Evolutionary conservation across 2,888 invertebrate genomes (phyloP).

Genomic region (Orgyia antiqua): DNA sequence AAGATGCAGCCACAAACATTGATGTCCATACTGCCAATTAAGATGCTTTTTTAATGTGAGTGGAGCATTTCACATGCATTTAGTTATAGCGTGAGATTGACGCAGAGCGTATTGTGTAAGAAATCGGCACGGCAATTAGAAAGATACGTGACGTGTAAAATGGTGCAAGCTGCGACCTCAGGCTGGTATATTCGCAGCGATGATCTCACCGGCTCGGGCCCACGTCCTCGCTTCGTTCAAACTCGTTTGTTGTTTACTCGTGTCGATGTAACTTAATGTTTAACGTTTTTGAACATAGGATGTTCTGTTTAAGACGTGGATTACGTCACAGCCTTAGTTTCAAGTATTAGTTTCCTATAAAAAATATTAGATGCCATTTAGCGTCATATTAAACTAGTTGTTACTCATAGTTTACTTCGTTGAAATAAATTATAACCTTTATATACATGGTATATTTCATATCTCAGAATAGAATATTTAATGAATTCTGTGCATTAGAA

Average conservation of each 20-base stretch:
- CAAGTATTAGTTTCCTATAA: too few relatives aligned
- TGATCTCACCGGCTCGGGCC: constrained; percentile 68
- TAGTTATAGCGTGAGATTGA: constrained; percentile 41
- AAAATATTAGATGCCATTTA: too few relatives aligned
- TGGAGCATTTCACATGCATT: constrained; percentile 29
- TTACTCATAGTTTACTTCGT: too few relatives aligned
- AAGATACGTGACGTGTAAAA: constrained; percentile 63
- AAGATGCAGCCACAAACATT: too few relatives aligned
- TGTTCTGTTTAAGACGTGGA: constrained; percentile 42
- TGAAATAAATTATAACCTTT: too few relatives aligned
- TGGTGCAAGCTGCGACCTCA: constrained; percentile 70
- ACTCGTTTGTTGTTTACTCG: constrained; percentile 75
- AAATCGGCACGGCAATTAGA: constrained; percentile 62
- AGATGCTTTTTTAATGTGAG: constrained; percentile 27
- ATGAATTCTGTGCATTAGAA: too few relatives aligned
- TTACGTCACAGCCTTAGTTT: constrained; percentile 50
- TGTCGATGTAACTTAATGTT: constrained; percentile 57
- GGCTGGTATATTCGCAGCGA: constrained; percentile 59
- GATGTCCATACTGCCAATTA: constrained; percentile 12
- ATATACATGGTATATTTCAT: too few relatives aligned
- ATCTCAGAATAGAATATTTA: too few relatives aligned
- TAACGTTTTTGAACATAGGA: constrained; percentile 57
- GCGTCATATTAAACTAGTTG: too few relatives aligned
- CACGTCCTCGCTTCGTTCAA: constrained; percentile 69
- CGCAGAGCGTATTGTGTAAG: constrained; percentile 51